Evolutionary conservation across 2,113 vertebrate species (phyloP).

Genomic region (Daboia siamensis): DNA sequence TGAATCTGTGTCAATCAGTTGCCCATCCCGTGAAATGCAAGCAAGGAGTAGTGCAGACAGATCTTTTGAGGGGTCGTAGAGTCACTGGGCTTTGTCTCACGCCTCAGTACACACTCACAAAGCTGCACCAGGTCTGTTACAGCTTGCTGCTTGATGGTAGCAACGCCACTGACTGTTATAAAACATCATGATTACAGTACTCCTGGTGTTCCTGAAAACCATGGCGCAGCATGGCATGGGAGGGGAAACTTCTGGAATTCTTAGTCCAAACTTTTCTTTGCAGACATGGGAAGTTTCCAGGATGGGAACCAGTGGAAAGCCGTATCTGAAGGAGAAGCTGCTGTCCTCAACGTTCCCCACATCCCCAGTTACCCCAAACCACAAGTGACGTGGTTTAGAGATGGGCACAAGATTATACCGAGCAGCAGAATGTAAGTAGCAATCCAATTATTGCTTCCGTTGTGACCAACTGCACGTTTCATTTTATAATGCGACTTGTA

Average conservation of each 20-base stretch:
- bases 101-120: neutral
- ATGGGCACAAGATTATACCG: conserved; percentile 92
- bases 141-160: neutral
- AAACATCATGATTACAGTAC: neutral
- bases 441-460: neutral
- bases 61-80: neutral
- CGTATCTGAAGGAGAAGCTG: conserved; percentile 79
- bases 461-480: conserved; percentile 14
- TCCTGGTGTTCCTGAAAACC: rapidly evolving
- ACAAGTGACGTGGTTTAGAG: conserved; percentile 91
- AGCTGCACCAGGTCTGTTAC: neutral
- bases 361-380: conserved; percentile 81
- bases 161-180: neutral
- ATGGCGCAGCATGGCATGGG: neutral
- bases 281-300: conserved; percentile 84
- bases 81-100: neutral
- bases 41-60: rapidly evolving
- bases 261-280: conserved; percentile 24
- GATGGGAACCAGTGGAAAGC: conserved; percentile 75
- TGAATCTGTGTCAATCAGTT: neutral
- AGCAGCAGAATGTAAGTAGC: conserved; percentile 87
- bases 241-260: neutral
- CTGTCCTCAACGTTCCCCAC: conserved; percentile 74
- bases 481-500: conserved; percentile 20
- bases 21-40: neutral